Base-by-base conservation (phyloP, 2,113 vertebrate genomes). In the Kobus ellipsiprymnus region DNA sequence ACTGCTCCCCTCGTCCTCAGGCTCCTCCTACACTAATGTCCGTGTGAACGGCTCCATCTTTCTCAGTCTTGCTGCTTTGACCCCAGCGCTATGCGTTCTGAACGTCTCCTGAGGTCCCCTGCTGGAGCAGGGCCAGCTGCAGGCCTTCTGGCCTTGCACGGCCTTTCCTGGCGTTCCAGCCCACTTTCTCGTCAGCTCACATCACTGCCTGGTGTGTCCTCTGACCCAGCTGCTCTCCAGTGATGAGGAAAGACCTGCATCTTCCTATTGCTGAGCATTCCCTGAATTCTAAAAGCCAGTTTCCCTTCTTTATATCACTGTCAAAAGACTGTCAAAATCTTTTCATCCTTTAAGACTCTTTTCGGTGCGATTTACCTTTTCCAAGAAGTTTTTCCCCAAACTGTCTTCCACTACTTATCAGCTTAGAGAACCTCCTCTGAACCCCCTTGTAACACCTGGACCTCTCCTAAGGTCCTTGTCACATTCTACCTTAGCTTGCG, bases 131-230 rank as follows among this genome's bases (percentile, higher is more conserved):
- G 50, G 17, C 6, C 15, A 11, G 14, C 9, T 2, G 10, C 21
- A 46, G 77, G 78, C 3, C 3, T 86, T 46, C 55, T 36, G 40
- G 59, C 40, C 3, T 25, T 3, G 2, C 23, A 1, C 2, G 29
- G 48, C 36, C 71, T 83, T 85, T 71, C 2, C 0, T 29, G 30
- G 15, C 5, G 2, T 33, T 23, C 44, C n/a, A 8, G 19, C 29
- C 14, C 14, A 1, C 6, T 15, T 19, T 12, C 44, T 83, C 7
- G 12, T 7, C 10, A 10, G 23, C 44, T 44, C 25, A 23, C 14
- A 0, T 10, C 11, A 19, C 23, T 0, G 0, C 44, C 16, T 46
- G 7, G 1, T 3, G 2, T 50, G 36, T 27, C 36, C 52, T 40
- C 90, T 46, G 4, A 1, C 2, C 40, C 30, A 25, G 2, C 40